Conservation (phyloP, 2,888 invertebrate species). For the Hypselothyrea guttata region DNA sequence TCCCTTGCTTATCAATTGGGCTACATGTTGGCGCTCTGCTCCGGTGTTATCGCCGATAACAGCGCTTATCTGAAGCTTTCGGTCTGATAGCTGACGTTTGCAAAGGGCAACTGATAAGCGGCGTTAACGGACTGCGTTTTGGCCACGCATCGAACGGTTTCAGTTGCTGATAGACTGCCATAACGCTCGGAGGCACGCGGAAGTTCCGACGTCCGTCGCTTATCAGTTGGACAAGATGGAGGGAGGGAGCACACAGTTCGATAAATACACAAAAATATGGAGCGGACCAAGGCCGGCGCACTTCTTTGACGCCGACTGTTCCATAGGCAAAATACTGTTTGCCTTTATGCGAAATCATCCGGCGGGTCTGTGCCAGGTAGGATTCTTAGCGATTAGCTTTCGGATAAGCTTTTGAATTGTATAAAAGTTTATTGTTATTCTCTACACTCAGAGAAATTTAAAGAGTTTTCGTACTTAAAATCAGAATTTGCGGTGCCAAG, state of each 20-base stretch:
- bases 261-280: conserved; percentile 80
- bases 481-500: too few species aligned
- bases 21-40: conserved; percentile 20
- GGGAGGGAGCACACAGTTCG: conserved; percentile 67
- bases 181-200: conserved; percentile 43
- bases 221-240: conserved; percentile 70
- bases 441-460: too few species aligned
- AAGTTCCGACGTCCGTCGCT: conserved; percentile 32
- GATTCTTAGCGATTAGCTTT: background rate
- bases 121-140: conserved; percentile 30
- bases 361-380: conserved; percentile 73
- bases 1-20: conserved; percentile 22
- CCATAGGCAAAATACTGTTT: conserved; percentile 78
- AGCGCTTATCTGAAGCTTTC: conserved; percentile 48
- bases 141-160: conserved; percentile 21
- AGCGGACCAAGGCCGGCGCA: conserved; percentile 76
- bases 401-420: background rate
- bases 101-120: conserved; percentile 31
- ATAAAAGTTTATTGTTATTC: background rate
- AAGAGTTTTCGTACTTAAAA: too few species aligned
- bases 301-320: conserved; percentile 78
- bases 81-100: conserved; percentile 55
- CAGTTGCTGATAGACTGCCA: conserved; percentile 55
- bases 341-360: conserved; percentile 79
- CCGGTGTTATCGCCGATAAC: conserved; percentile 17